phyloP scores from a whole-genome alignment of 2,113 vertebrate genomes.

The Hippocampus mohnikei region DNA sequence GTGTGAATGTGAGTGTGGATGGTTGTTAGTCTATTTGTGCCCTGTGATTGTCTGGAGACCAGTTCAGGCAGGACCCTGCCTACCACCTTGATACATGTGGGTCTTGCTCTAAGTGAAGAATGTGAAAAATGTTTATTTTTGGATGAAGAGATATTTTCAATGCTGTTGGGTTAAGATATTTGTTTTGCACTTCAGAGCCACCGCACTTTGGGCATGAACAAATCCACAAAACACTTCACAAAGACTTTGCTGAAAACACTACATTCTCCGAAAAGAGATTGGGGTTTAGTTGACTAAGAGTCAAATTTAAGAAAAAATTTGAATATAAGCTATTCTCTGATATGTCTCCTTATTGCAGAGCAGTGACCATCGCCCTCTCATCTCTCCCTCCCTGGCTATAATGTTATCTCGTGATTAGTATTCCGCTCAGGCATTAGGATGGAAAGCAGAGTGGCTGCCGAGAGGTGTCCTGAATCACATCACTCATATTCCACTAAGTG shows the following conservation, averaged over 20 bases:
- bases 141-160: no score
- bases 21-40: no score
- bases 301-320: conserved; percentile 25
- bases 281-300: neutral
- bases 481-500: conserved; percentile 61
- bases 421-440: conserved; percentile 66
- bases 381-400: conserved; percentile 49
- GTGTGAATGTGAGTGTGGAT: no score
- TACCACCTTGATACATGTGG: no score
- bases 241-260: conserved; percentile 9
- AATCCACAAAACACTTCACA: conserved; percentile 8
- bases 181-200: no score
- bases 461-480: conserved; percentile 74
- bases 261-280: neutral
- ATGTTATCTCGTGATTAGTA: conserved; percentile 72
- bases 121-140: no score
- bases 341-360: conserved; percentile 39
- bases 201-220: neutral
- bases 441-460: conserved; percentile 71
- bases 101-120: no score
- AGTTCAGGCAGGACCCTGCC: no score
- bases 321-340: conserved; percentile 48
- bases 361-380: conserved; percentile 25
- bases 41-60: no score
- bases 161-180: no score